phyloP scores from a whole-genome alignment of 2,113 vertebrate genomes.

The Charina bottae region DNA sequence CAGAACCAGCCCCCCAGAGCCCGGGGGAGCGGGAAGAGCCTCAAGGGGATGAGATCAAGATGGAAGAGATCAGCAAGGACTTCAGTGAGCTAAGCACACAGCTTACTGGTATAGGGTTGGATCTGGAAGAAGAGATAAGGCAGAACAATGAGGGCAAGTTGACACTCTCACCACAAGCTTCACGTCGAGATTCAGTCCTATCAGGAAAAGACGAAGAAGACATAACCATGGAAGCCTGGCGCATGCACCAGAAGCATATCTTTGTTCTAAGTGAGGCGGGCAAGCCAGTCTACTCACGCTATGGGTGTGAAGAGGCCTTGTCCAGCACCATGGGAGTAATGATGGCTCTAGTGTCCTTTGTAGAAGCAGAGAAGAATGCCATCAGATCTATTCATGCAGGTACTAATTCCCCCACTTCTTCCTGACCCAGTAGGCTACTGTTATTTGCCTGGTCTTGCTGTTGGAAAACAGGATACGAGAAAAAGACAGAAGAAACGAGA shows the following conservation, averaged over 20 bases:
- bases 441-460: background rate
- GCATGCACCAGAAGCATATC: conserved; percentile 90
- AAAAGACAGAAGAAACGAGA: background rate
- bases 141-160: conserved; percentile 70
- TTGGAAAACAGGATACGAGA: background rate
- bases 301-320: conserved; percentile 94
- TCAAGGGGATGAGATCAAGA: conserved; percentile 55
- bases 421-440: background rate
- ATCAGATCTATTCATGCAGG: conserved; percentile 97
- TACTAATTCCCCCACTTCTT: conserved; percentile 44
- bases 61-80: conserved; percentile 80
- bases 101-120: conserved; percentile 75
- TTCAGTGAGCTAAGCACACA: conserved; percentile 79
- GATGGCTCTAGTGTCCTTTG: conserved; percentile 95
- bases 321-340: conserved; percentile 98
- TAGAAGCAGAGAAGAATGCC: conserved; percentile 91
- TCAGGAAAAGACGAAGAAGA: conserved; percentile 80
- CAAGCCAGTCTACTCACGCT: conserved; percentile 96
- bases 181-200: conserved; percentile 53
- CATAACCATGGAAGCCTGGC: conserved; percentile 86
- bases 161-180: conserved; percentile 26
- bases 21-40: conserved; percentile 57
- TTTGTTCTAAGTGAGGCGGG: conserved; percentile 97
- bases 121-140: conserved; percentile 78
- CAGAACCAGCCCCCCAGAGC: conserved; percentile 4